Evolutionary conservation across 2,797 vertebrate genomes (phyloP).

Genomic region (Gambusia yucatana): DNA sequence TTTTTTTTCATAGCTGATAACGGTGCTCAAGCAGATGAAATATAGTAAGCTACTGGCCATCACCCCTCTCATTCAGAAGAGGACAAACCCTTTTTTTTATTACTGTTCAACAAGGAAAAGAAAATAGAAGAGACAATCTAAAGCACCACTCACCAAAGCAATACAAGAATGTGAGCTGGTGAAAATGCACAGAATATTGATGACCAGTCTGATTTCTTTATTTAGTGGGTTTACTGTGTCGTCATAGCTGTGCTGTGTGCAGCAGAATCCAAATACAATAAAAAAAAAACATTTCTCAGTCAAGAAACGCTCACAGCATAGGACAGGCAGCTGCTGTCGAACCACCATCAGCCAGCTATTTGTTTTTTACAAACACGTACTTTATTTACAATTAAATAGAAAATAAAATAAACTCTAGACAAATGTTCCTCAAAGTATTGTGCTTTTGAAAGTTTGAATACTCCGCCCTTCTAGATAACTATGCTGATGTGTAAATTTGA

Average conservation of each 20-base stretch:
- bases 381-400: not conserved
- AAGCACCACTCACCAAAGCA: not conserved
- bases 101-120: not conserved
- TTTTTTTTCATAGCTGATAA: constrained; percentile 1
- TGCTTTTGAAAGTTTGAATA: not conserved
- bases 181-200: not conserved
- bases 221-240: not conserved
- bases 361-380: not conserved
- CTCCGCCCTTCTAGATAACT: not conserved
- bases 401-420: not conserved
- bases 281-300: too few species aligned
- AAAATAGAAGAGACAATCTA: not conserved
- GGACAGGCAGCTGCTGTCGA: too few species aligned
- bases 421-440: not conserved
- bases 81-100: not conserved
- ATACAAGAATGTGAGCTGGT: not conserved
- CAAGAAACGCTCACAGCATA: too few species aligned
- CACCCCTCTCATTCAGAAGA: not conserved
- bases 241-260: not conserved
- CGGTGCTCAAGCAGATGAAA: not conserved
- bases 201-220: not conserved
- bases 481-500: not conserved
- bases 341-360: not conserved
- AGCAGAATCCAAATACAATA: too few species aligned
- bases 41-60: not conserved